Conservation (phyloP, 2,797 vertebrate genomes). For the Sebastes goodei region DNA sequence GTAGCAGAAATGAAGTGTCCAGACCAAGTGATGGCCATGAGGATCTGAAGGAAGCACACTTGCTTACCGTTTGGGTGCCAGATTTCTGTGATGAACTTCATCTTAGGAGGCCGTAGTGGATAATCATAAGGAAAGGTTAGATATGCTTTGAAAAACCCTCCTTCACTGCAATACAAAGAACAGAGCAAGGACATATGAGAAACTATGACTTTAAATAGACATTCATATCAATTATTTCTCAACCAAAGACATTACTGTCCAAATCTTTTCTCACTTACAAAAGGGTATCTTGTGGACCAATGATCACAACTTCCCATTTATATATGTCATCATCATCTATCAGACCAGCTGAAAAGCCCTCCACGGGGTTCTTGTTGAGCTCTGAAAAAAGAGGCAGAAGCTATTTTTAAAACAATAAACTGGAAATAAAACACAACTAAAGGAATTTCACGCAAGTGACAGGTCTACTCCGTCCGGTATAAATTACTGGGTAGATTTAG, state of each 20-base stretch:
- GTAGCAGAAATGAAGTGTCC: background rate
- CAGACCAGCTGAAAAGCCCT: constrained; percentile 87
- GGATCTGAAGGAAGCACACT: background rate
- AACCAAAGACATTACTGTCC: background rate
- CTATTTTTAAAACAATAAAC: background rate
- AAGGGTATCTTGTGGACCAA: constrained; percentile 86
- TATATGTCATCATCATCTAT: constrained; percentile 87
- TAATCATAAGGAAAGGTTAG: constrained; percentile 88
- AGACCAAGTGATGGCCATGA: background rate
- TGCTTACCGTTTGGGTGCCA: constrained; percentile 87
- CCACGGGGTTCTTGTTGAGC: constrained; percentile 87
- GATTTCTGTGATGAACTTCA: constrained; percentile 88
- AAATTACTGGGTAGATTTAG: background rate
- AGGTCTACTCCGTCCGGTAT: too few species aligned
- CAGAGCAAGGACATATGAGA: background rate
- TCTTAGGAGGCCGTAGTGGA: constrained; percentile 86
- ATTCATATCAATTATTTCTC: background rate
- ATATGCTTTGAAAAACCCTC: constrained; percentile 88
- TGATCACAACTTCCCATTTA: constrained; percentile 88
- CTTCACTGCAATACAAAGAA: constrained; percentile 75
- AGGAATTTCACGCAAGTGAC: background rate
- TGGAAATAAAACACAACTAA: background rate
- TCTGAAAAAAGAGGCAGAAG: constrained; percentile 60
- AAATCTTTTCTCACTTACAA: constrained; percentile 76
- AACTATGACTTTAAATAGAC: background rate